Evolutionary conservation across 1,140 invertebrate genomes (phyloP), one percentile per base, ranked within the genome.

Genomic region (Drosophila kanapiae): DNA sequence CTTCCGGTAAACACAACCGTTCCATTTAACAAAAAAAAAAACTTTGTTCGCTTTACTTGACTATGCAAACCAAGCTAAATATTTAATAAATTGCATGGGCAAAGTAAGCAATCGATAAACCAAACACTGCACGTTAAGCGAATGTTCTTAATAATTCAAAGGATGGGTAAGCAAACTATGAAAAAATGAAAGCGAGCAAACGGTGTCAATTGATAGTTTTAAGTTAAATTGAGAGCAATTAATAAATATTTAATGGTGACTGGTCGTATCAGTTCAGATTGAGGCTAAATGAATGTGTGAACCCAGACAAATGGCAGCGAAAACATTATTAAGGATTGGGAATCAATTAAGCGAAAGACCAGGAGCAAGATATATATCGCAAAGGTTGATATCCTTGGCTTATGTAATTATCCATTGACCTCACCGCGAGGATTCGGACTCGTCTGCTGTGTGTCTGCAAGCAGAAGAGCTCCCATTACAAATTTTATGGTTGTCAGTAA

Each of bases 341-440:
- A 68, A 68, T 35, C 45, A 35, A 49, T 68, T 63, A 49, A 42
- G 33, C n/a, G 16, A 18, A 27, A 31, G 27, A 53, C 33, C 16
- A 10, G 37, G 47, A 29, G 27, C n/a, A n/a, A 59, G 18, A 56
- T 14, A 23, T 16, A 33, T 31, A 29, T 45, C 42, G 53, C 0
- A 60, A 16, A 42, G 53, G 53, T 38, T 56, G 18, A 27, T 48
- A 69, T 54, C 42, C 47, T 51, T 33, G 45, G 29, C 16, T 45
- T 47, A 57, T 76, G 70, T 82, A 87, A 87, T 86, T 83, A 86
- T 63, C 43, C 65, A 23, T 23, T 56, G 53, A 56, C 53, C 38
- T 31, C 69, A 29, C 37, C 23, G 23, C 18, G 16, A 27, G 43
- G 33, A 42, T 43, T 10, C 10, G 6, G 23, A 6, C 38, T 70